Base-by-base conservation (phyloP, 2,797 vertebrate species). In the Ambastaia sidthimunki region DNA sequence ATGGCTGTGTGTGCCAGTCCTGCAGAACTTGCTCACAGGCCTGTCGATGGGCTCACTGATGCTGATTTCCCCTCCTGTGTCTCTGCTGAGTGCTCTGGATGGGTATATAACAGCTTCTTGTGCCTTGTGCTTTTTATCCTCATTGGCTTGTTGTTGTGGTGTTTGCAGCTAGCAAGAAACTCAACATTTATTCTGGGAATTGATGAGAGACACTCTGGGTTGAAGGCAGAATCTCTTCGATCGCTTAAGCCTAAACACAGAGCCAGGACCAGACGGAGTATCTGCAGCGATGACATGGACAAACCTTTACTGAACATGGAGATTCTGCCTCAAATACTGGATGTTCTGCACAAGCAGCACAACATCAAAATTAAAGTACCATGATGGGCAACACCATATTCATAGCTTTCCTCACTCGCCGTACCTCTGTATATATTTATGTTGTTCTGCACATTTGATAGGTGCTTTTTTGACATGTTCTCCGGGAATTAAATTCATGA, bases 341-440 rank as follows among this genome's bases (percentile, higher is more conserved):
- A 93, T 28, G 78, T 79, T 18, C 84, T 95, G 71, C 88, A 92
- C 48, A 90, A 86, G 74, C 91, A 90, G 62, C 90, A 94, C 87
- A 92, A 93, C 44, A 93, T 93, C 57, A 94, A 92, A 83, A 90
- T 94, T 48, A 94, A 94, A 76, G 81, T 82, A 21, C 80, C 80
- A 12, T 92, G 81, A 93, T 16, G 1, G 5, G 25, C 4, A 12
- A 1, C 41, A 55, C n/a, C 59, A 28, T 4, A 15, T 60, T 60
- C 10, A 6, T 4, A 25, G 23, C 21, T 23, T 25, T 15, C 23
- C 7, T 7, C 21, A 9, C 19, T 55, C 7, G n/a, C 19, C 9
- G 0, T 21, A 9, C 50, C n/a, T 52, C 48, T 1, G 0, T 52
- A 52, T 52, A 52, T 5, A 18, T n/a, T 7, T n/a, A 52, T 4